Base-by-base conservation (phyloP, 2,888 invertebrate genomes). In the Blastobasis lacticolella region DNA sequence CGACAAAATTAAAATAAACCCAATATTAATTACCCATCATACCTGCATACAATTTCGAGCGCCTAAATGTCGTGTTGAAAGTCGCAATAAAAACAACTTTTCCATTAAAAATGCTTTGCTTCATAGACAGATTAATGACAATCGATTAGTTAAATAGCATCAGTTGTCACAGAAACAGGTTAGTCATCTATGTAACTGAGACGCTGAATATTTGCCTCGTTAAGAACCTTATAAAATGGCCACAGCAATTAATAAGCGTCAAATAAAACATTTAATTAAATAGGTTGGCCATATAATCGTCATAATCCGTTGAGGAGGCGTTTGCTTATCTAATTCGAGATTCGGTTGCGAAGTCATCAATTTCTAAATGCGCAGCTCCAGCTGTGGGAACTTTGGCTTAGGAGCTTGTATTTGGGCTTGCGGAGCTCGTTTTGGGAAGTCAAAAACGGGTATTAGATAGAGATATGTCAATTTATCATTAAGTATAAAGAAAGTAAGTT, bases 241-340 rank as follows among this genome's bases (percentile, higher is more conserved):
- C 64, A 64, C 66, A 67, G 77, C 80, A 80, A 83, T 83, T 82
- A 81, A 82, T 83, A 83, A 73, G 77, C 78, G 83, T 82, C 83
- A 80, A 75, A 68, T 73, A 73, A 71, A 75, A 81, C 77, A 74
- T 81, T 75, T 78, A 80, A 78, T 81, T 81, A 75, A 75, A 77
- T 69, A 66, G 60, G 66, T 62, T 56, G 59, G 66, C 69, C 70
- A 75, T 77, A 78, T 75, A 73, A 80, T 75, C 73, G 62, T 73
- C 67, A 57, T 56, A 57, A 58, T 58, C 58, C 58, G 54, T 59
- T 53, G 58, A 53, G 49, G 50, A 46, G 41, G 46, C 48, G 44
- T 56, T 56, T 56, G 50, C 57, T 57, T 55, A 49, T 53, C 51
- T 52, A 48, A 51, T 55, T 55, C 49, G 52, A 51, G 57, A 53